Evolutionary conservation across 1,140 invertebrate genomes (phyloP).

Genomic region (Aphelenchoides fujianensis): DNA sequence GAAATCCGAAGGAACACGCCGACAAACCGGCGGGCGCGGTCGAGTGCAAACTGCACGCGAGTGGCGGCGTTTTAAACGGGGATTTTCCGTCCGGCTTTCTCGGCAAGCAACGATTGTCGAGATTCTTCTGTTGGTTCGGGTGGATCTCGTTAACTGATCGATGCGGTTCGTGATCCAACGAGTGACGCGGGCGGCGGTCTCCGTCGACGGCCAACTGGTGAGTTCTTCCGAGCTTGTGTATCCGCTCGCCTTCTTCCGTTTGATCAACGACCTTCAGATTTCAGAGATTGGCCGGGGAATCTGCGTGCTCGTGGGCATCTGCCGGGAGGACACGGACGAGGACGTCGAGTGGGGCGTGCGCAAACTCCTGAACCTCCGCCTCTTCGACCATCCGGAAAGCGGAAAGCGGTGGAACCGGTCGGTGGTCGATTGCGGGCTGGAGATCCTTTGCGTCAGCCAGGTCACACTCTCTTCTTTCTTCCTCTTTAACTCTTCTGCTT

Average conservation of each 20-base stretch:
- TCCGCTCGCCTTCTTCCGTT: too few species aligned
- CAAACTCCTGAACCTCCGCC: slow-evolving; percentile 76
- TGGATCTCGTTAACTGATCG: too few species aligned
- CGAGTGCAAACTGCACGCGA: neutral
- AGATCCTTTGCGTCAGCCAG: slow-evolving; percentile 69
- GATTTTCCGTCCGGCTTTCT: slow-evolving; percentile 8
- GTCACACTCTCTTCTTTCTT: slow-evolving; percentile 61
- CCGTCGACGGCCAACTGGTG: slow-evolving; percentile 50
- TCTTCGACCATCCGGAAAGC: slow-evolving; percentile 76
- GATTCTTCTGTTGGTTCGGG: neutral
- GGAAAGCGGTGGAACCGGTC: slow-evolving; percentile 77
- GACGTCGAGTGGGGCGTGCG: slow-evolving; percentile 82
- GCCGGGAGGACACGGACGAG: slow-evolving; percentile 72
- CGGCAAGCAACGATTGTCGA: too few species aligned
- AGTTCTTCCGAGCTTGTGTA: slow-evolving; percentile 26
- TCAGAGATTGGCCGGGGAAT: slow-evolving; percentile 74
- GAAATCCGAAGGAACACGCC: neutral
- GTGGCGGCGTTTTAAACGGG: neutral
- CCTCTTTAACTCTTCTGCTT: slow-evolving; percentile 64
- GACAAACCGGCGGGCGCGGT: neutral
- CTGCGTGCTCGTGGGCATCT: slow-evolving; percentile 81
- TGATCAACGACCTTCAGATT: too few species aligned
- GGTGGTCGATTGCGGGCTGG: slow-evolving; percentile 71
- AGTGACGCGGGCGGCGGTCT: slow-evolving; percentile 48
- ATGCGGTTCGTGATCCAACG: slow-evolving; percentile 56